Conservation (phyloP, 1,140 invertebrate genomes). For the Helicoverpa armigera region DNA sequence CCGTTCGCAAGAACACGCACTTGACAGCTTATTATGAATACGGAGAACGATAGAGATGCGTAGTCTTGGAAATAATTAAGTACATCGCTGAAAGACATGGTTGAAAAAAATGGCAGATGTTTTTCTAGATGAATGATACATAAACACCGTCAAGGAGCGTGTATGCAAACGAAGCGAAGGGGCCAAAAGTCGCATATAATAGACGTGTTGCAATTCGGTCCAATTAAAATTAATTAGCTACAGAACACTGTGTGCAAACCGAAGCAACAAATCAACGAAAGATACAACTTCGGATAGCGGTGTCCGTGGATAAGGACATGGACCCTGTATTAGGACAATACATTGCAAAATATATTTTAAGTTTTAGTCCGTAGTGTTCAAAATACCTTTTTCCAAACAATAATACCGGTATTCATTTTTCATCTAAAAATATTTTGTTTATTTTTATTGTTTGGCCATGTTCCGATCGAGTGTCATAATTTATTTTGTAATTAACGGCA, state of each 20-base stretch:
- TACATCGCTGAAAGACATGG: conserved; percentile 10
- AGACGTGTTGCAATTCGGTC: conserved; percentile 79
- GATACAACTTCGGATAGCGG: conserved; percentile 79
- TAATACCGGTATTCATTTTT: conserved; percentile 12
- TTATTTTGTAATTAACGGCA: conserved; percentile 20
- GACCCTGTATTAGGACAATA: conserved; percentile 49
- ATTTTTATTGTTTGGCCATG: conserved; percentile 38
- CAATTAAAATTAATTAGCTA: conserved; percentile 87
- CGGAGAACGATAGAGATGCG: background rate
- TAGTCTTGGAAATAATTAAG: conserved; percentile 7
- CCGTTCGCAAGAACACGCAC: conserved; percentile 16
- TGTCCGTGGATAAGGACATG: conserved; percentile 74
- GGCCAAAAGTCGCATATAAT: conserved; percentile 79
- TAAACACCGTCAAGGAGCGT: conserved; percentile 21
- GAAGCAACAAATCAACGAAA: conserved; percentile 84
- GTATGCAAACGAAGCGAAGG: conserved; percentile 60
- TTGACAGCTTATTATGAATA: conserved; percentile 15
- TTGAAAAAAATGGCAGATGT: conserved; percentile 30
- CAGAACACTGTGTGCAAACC: conserved; percentile 78
- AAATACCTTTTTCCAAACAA: conserved; percentile 44
- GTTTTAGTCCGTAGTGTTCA: conserved; percentile 59
- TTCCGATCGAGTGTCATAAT: conserved; percentile 20
- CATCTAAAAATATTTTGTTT: conserved; percentile 40
- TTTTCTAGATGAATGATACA: conserved; percentile 36
- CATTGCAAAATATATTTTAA: conserved; percentile 68